Evolutionary conservation across 2,797 vertebrate species (phyloP), one percentile per base, ranked within the genome.

Genomic region (Cetoscarus ocellatus): DNA sequence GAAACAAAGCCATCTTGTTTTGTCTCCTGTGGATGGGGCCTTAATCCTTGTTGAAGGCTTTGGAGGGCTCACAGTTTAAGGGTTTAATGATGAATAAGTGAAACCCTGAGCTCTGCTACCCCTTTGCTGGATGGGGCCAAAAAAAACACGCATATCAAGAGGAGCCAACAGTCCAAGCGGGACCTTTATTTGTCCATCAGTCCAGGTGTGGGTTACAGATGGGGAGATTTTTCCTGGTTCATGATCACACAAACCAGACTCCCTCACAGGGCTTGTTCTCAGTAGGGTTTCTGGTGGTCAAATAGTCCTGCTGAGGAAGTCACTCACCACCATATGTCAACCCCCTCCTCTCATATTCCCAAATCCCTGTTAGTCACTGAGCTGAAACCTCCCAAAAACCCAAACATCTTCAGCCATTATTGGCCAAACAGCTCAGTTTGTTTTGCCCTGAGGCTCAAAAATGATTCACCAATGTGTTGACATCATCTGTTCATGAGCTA

Each of bases 241-340:
- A 68, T 80, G 76, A 85, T 62, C 81, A 70, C 63, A 82, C 70
- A 86, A 43, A 70, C 64, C 43, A 61, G 73, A 49, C 19, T 67
- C 5, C 70, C 80, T 47, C 75, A 52, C 59, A 17, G 66, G 59
- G 67, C 74, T 74, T 72, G 43, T 69, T 75, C 88, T 66, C 73
- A 64, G 76, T 51, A 47, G 80, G 86, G 79, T 57, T 74, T 48
- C 61, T 71, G 54, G 52, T 84, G 78, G 84, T 86, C 83, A 82
- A 77, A 77, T 81, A 73, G 18, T 86, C 90, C 77, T 79, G 84
- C 84, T 79, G 86, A 91, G 87, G 81, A 67, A 84, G 77, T 83
- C 84, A 56, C 52, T 77, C 83, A 9, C 58, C 75, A 56, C 90
- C 91, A 92, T 92, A 90, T 92, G 89, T 88, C 86, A 83, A 45